Evolutionary conservation across 1,140 invertebrate genomes (phyloP).

Genomic region (Maconellicoccus hirsutus): DNA sequence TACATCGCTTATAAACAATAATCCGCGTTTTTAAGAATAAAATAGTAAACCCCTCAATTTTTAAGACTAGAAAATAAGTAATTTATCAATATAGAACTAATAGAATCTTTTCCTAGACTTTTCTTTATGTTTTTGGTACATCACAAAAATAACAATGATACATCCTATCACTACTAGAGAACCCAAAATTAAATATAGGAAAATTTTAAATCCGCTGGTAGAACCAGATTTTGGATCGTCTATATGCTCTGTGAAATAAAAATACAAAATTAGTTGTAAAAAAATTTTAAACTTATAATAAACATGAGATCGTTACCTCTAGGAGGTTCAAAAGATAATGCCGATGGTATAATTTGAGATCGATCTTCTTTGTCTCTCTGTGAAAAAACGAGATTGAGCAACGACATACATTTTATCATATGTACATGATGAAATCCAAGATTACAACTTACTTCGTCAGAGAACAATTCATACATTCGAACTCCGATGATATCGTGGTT

Average conservation of each 20-base stretch:
- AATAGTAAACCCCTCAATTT: too few relatives aligned
- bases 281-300: conserved; percentile 12
- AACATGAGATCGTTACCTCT: conserved; percentile 40
- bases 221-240: conserved; percentile 73
- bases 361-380: conserved; percentile 53
- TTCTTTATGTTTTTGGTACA: conserved; percentile 83
- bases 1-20: too few relatives aligned
- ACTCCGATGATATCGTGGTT: conserved; percentile 92
- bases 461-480: conserved; percentile 79
- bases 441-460: conserved; percentile 38
- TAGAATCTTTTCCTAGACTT: conserved; percentile 83
- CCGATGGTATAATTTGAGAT: conserved; percentile 64
- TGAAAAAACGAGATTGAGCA: conserved; percentile 31
- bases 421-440: neutral
- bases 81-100: conserved; percentile 35
- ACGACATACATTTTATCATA: too few relatives aligned
- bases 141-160: conserved; percentile 74
- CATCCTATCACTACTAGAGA: conserved; percentile 63
- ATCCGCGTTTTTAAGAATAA: too few relatives aligned
- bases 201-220: conserved; percentile 76
- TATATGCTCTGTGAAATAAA: conserved; percentile 53
- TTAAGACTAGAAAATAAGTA: too few relatives aligned
- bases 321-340: conserved; percentile 66
- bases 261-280: conserved; percentile 24
- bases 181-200: conserved; percentile 67